Percentiles rank a stretch among this genome's conserved stretches.
phyloP scores from a whole-genome alignment of 2,888 invertebrate genomes.

The Lamellibrachia columna region DNA sequence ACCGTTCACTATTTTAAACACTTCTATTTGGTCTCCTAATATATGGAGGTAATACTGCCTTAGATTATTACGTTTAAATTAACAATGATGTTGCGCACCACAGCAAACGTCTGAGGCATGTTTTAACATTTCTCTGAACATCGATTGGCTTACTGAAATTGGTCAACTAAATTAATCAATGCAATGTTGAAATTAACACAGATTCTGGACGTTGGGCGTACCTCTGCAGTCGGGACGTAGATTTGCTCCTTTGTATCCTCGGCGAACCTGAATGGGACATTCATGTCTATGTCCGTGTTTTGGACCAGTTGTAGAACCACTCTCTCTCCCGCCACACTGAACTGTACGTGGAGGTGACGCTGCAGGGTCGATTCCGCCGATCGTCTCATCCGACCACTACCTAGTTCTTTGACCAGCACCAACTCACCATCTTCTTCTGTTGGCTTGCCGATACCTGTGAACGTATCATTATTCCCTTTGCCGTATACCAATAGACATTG shows the following conservation, averaged over 20 bases:
- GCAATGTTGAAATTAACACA: background rate
- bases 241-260: background rate
- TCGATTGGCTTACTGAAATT: background rate
- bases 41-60: no score
- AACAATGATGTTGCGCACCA: no score
- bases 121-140: no score
- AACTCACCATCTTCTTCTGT: background rate
- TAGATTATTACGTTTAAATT: no score
- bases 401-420: background rate
- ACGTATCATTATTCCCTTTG: background rate
- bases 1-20: no score
- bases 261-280: background rate
- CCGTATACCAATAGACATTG: background rate
- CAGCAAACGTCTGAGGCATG: no score
- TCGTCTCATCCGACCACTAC: background rate
- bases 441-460: background rate
- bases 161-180: background rate
- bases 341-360: background rate
- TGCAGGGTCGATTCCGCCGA: background rate
- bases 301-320: background rate
- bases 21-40: no score
- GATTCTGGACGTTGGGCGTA: background rate
- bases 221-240: background rate
- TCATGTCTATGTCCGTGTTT: background rate
- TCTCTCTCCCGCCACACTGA: background rate